Percentiles rank a stretch among this genome's conserved stretches.
These are phyloP conservation scores for Bufo bufo DNA, from an alignment of 2,113 vertebrate species.

Conservation along the genomic window DNA sequence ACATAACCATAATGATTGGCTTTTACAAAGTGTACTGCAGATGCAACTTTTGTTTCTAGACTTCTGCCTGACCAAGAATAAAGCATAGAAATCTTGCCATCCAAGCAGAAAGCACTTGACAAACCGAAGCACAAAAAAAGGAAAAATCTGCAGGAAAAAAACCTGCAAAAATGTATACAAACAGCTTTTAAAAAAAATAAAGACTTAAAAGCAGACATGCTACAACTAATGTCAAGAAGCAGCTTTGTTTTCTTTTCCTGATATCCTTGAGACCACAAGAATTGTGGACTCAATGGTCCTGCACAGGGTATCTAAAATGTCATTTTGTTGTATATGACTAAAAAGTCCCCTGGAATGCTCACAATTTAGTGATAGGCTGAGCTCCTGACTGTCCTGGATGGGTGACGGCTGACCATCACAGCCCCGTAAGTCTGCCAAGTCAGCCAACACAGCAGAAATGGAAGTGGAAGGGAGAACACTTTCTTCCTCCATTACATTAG, in stretches of 20 bases:
- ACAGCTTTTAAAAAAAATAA: conserved; percentile 59
- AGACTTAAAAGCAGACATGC: conserved; percentile 76
- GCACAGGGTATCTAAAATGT: conserved; percentile 95
- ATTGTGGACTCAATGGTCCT: conserved; percentile 96
- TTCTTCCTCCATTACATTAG: conserved; percentile 77
- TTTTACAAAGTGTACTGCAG: conserved; percentile 88
- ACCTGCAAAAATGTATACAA: conserved; percentile 70
- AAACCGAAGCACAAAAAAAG: conserved; percentile 84
- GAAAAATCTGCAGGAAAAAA: conserved; percentile 74
- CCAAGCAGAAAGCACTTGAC: conserved; percentile 88
- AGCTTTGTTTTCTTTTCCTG: conserved; percentile 82
- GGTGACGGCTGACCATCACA: conserved; percentile 80
- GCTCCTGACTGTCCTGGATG: conserved; percentile 77
- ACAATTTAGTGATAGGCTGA: conserved; percentile 73
- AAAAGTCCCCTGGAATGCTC: conserved; percentile 84
- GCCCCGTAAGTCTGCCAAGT: conserved; percentile 77
- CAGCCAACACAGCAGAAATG: conserved; percentile 77
- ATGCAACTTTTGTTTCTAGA: conserved; percentile 76
- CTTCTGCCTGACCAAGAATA: conserved; percentile 80
- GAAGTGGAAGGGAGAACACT: conserved; percentile 79
- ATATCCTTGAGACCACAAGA: conserved; percentile 90
- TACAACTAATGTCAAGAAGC: conserved; percentile 91
- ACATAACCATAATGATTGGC: conserved; percentile 86
- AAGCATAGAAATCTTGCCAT: conserved; percentile 85
- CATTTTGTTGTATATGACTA: conserved; percentile 81